Evolutionary conservation across 2,113 vertebrate genomes (phyloP), one percentile per base, ranked within the genome.

Genomic region (Brienomyrus longianalis): DNA sequence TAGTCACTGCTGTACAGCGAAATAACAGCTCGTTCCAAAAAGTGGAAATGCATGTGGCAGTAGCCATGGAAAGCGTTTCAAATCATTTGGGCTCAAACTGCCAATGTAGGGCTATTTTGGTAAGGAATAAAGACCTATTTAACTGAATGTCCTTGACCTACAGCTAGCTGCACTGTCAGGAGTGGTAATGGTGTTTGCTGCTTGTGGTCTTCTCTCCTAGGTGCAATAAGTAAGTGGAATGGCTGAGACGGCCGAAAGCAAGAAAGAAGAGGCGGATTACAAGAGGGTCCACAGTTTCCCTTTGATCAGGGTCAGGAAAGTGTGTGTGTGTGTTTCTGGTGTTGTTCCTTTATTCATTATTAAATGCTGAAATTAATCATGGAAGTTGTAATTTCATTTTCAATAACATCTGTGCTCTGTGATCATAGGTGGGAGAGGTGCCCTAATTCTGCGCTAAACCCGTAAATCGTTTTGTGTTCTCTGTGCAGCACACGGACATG

Each of bases 401-500:
- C 83, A n/a, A 8, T 21, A 23, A 43, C 83, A 84, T 48, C 83
- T 56, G 85, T 52, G 88, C 27, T 21, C 47, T 62, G 86, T 51
- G 27, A n/a, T n/a, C 43, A 23, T 11, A 84, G 21, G 83, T 84
- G 17, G 19, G n/a, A 13, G 8, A 51, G 31, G 13, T 80, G 35
- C 31, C 74, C 74, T 39, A 77, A 39, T 19, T 80, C 74, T 43
- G 15, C 17, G 17, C 74, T 39, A 19, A 80, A 43, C 35, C 74
- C 31, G 1, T 87, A 5, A 88, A 0, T 35, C 0, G 50, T 4
- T 80, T 39, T 92, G 17, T 86, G 93, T 91, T 92, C 15, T 52
- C 11, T 91, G 90, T 59, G 39, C 93, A 99, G 98, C 97, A 99
- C 93, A 97, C 98, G 15, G 98, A 99, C 94, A 99, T 99, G 98